Evolutionary conservation across 2,797 vertebrate species (phyloP), one percentile per base, ranked within the genome.

Genomic region (Melanotaenia pygmaea): DNA sequence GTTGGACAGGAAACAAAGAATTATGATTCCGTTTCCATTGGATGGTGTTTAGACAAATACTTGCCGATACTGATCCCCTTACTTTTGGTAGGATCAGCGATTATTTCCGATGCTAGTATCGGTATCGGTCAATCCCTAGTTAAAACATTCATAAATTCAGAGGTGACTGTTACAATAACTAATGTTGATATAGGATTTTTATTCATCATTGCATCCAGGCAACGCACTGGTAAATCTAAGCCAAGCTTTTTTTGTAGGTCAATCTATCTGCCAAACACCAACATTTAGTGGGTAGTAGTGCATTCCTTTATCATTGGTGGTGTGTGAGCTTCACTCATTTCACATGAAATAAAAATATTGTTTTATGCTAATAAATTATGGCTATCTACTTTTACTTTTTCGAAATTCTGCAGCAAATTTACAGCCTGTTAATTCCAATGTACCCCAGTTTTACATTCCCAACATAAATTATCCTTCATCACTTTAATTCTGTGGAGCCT

Each of bases 401-500:
- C 40, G 20, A 43, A 13, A 22, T 43, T 32, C 26, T 14, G 30
- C 2, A 53, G 35, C 4, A 70, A 18, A 16, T 28, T 4, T 24
- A 22, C 47, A 51, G 20, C 22, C 5, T 5, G 12, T 26, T 54
- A 11, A 54, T 10, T 20, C 5, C 47, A 43, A n/a, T 43, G n/a
- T n/a, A 34, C 20, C 40, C 35, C n/a, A 16, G 37, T 8, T 40
- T 43, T 26, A 16, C 13, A 26, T 22, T 65, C 56, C 47, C 8
- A 54, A 38, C 45, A 61, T 69, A n/a, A 38, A 61, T 70, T 9
- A 32, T 56, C 59, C 50, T 43, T 53, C 53, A 62, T 70, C 59
- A 32, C 12, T 53, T 61, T 24, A 22, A 28, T 7, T 54, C 26
- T 54, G 53, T 26, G 53, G 53, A 70, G 32, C 26, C 51, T 58